These are phyloP conservation scores for Apantesis nais DNA, from an alignment of 2,888 invertebrate species.

Conservation along the genomic window DNA sequence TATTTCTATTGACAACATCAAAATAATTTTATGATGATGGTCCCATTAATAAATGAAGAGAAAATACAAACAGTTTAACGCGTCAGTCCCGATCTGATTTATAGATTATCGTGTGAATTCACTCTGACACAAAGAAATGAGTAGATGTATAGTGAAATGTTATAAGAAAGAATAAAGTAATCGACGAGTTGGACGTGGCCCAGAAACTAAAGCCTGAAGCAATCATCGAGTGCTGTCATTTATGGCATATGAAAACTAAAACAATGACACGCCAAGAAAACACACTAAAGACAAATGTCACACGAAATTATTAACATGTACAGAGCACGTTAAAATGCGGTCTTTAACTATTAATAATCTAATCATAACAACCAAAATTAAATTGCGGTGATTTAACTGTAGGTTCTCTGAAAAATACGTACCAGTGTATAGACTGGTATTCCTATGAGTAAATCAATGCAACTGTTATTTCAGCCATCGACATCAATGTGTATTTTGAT, in stretches of 20 bases:
- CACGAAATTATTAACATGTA: slow-evolving; percentile 1
- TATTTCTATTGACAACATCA: slow-evolving; percentile 55
- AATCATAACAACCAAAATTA: slow-evolving; percentile 19
- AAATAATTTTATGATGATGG: slow-evolving; percentile 50
- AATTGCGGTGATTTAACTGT: slow-evolving; percentile 16
- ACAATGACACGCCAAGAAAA: slow-evolving; percentile 14
- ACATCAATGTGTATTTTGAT: slow-evolving; percentile 51
- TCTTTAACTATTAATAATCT: slow-evolving; percentile 7
- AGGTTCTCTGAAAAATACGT: slow-evolving; percentile 18
- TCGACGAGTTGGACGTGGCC: slow-evolving; percentile 63
- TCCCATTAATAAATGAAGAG: slow-evolving; percentile 52
- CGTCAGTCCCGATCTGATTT: slow-evolving; percentile 56
- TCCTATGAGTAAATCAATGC: slow-evolving; percentile 22
- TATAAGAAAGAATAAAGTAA: slow-evolving; percentile 69
- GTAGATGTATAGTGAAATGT: slow-evolving; percentile 59
- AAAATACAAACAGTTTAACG: slow-evolving; percentile 57
- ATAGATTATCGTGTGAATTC: slow-evolving; percentile 60
- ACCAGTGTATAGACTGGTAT: slow-evolving; percentile 12
- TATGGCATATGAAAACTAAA: slow-evolving; percentile 43
- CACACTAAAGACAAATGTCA: slow-evolving; percentile 4
- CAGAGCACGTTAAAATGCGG: slow-evolving; percentile 10
- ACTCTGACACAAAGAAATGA: slow-evolving; percentile 54
- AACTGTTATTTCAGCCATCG: slow-evolving; percentile 51
- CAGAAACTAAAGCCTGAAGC: slow-evolving; percentile 50
- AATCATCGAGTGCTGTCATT: slow-evolving; percentile 68